Evolutionary conservation across 2,113 vertebrate genomes (phyloP).

Genomic region (Anguilla japonica): DNA sequence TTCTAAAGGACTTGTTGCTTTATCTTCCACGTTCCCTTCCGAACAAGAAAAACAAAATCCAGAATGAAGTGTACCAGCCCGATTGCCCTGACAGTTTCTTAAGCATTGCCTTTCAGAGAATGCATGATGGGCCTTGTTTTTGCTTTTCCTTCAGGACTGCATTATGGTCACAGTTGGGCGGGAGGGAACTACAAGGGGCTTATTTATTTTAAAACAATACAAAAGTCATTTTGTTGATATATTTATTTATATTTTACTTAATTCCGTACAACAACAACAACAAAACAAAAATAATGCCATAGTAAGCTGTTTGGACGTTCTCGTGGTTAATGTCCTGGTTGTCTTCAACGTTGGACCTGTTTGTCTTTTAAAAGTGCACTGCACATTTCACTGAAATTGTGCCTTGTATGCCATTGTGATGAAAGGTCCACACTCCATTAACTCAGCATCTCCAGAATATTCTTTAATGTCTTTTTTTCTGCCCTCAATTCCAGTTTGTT

Average conservation of each 20-base stretch:
- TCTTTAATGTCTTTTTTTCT: background rate
- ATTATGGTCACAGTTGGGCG: background rate
- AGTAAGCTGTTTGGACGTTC: background rate
- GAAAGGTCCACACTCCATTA: background rate
- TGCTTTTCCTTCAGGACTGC: background rate
- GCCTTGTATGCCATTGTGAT: background rate
- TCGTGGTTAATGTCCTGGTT: background rate
- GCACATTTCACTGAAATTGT: background rate
- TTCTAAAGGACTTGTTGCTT: background rate
- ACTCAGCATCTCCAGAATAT: slow-evolving; percentile 4
- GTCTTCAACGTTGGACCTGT: background rate
- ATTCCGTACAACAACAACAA: background rate
- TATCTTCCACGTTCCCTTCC: background rate
- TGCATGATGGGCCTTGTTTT: background rate
- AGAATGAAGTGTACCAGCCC: too few species aligned
- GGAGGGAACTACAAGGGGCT: background rate
- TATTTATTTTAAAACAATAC: background rate
- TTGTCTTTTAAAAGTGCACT: background rate
- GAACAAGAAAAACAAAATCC: background rate
- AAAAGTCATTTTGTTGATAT: background rate
- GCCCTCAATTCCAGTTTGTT: background rate
- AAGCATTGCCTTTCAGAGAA: too few species aligned
- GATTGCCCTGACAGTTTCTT: too few species aligned
- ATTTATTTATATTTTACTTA: background rate
- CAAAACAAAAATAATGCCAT: background rate